Base-by-base conservation (phyloP, 1,140 invertebrate species). In the Meloidogyne floridensis region DNA sequence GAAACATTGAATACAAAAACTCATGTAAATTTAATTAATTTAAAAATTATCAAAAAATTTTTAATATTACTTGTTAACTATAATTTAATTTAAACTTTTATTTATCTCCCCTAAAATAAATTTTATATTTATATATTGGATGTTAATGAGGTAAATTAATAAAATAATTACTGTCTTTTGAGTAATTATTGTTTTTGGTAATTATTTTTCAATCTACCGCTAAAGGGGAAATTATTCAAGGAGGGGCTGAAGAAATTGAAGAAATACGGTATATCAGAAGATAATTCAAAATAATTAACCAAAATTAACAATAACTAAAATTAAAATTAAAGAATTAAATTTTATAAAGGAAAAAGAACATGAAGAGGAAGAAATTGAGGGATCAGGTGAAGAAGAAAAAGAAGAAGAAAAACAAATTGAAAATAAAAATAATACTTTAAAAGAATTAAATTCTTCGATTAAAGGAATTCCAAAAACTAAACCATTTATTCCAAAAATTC, bases 341-440 rank as follows among this genome's bases (percentile, higher is more conserved):
- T 18, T 71, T 71, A 7, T 42, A 18, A 71, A 6, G 5, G 5
- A 71, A 1, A 74, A 47, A n/a, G 15, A 51, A 54, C n/a, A 74
- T 54, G 18, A 74, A n/a, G 72, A 74, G n/a, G 72, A 73, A 43
- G 43, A 47, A 54, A 15, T 74, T 47, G 72, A 74, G 18, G 51
- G 75, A n/a, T 53, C 75, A 10, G 75, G 10, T 18, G n/a, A 75
- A 47, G 47, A 65, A 42, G 72, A 80, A 51, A n/a, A 76, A 53
- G 75, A 56, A 76, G 65, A 76, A 54, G 11, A 42, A 42, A 54
- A n/a, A 47, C 47, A 53, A 53, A 53, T 2, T 47, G 51, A n/a
- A 77, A 15, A 42, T n/a, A 15, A 42, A 15, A 43, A 56, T 13
- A 47, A 75, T 47, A 32, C 32, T 32, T 47, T 47, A 47, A 11